Conservation (phyloP, 2,113 vertebrate species). For the Dolichotis patagonum region DNA sequence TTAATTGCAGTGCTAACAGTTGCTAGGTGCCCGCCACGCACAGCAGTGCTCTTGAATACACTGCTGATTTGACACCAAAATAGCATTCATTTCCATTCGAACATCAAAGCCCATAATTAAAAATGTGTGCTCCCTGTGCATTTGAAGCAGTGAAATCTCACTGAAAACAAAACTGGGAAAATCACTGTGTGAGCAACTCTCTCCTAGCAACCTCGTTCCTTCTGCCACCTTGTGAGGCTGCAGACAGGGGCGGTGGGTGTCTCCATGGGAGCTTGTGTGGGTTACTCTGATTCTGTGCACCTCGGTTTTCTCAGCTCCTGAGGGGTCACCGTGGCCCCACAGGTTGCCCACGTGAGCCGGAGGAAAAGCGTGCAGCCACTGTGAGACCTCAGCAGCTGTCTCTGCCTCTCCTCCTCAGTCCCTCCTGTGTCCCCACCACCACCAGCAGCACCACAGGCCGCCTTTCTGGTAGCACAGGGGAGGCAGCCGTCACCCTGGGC, state of each 20-base stretch:
- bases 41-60: fast-evolving
- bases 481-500: neutral
- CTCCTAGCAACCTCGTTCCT: neutral
- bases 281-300: too few species aligned
- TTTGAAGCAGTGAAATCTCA: neutral
- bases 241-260: neutral
- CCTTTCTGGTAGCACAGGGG: neutral
- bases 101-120: fast-evolving
- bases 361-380: neutral
- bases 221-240: fast-evolving
- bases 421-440: neutral
- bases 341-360: neutral
- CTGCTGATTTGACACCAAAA: too few species aligned
- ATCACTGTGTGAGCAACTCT: fast-evolving
- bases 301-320: neutral
- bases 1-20: fast-evolving
- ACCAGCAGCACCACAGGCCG: neutral
- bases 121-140: too few species aligned
- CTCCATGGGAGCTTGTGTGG: fast-evolving
- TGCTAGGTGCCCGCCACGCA: neutral
- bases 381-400: neutral
- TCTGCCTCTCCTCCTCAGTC: neutral
- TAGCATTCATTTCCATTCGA: fast-evolving
- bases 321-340: neutral
- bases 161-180: too few species aligned